phyloP scores from a whole-genome alignment of 2,888 invertebrate species.

The Platycnemis pennipes region DNA sequence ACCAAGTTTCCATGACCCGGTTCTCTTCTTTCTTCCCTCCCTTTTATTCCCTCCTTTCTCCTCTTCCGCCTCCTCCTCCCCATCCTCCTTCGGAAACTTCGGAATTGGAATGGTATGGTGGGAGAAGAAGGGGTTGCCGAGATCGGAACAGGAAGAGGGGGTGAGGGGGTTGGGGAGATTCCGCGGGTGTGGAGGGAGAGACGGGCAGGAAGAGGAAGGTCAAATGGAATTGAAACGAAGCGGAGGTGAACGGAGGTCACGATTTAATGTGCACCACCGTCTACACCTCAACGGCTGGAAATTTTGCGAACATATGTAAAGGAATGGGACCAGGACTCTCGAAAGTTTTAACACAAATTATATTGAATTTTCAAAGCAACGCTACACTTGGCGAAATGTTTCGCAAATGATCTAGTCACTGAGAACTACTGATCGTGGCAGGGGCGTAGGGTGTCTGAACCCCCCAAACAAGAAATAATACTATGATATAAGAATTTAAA shows the following conservation, averaged over 20 bases:
- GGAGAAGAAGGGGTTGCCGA: too few species aligned
- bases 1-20: slow-evolving; percentile 44
- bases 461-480: too few species aligned
- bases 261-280: slow-evolving; percentile 6
- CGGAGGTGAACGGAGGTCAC: slow-evolving; percentile 17
- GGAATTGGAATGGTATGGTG: background rate
- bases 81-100: background rate
- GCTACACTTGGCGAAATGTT: too few species aligned
- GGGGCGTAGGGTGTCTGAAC: too few species aligned
- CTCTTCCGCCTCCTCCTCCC: background rate
- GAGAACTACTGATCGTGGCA: too few species aligned
- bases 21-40: background rate
- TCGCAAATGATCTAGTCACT: too few species aligned
- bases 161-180: background rate
- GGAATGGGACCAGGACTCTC: too few species aligned
- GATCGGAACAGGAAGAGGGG: background rate
- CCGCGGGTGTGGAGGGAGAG: background rate
- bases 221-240: slow-evolving; percentile 12
- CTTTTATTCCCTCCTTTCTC: background rate
- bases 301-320: too few species aligned
- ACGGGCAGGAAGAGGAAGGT: background rate
- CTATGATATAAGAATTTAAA: too few species aligned
- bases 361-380: too few species aligned
- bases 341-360: too few species aligned
- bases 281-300: background rate